A percentile compares a stretch with the other conserved stretches of the same genome.
Conservation (phyloP, 2,113 vertebrate genomes). For the Gallinago media region DNA sequence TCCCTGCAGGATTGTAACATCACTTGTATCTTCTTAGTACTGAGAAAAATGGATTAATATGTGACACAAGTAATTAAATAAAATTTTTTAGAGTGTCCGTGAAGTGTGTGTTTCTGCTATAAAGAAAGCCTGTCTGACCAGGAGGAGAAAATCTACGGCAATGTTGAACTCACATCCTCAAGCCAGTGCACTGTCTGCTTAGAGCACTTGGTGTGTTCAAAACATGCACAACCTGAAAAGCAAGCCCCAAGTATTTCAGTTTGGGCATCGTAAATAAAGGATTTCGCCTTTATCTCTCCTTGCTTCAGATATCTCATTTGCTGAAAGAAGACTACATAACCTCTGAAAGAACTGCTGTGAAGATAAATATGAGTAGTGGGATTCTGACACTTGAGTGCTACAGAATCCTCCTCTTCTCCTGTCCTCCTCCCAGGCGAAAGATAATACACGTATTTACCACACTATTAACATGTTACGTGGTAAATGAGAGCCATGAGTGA, state of each 20-base stretch:
- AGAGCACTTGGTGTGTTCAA: neutral
- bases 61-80: neutral
- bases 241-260: neutral
- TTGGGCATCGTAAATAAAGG: neutral
- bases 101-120: neutral
- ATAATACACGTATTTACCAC: neutral
- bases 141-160: neutral
- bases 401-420: neutral
- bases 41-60: neutral
- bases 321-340: fast-evolving
- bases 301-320: neutral
- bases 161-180: neutral
- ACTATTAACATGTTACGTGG: neutral
- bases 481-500: neutral
- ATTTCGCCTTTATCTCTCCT: neutral
- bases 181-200: neutral
- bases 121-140: neutral
- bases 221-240: neutral
- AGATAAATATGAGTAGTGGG: neutral
- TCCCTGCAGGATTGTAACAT: neutral
- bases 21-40: neutral
- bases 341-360: neutral
- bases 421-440: neutral
- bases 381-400: neutral
- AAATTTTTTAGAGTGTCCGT: neutral